A percentile compares a stretch with the other conserved stretches of the same genome.
Conservation (phyloP, 2,113 vertebrate species). For the Potamarius usumacintae region DNA sequence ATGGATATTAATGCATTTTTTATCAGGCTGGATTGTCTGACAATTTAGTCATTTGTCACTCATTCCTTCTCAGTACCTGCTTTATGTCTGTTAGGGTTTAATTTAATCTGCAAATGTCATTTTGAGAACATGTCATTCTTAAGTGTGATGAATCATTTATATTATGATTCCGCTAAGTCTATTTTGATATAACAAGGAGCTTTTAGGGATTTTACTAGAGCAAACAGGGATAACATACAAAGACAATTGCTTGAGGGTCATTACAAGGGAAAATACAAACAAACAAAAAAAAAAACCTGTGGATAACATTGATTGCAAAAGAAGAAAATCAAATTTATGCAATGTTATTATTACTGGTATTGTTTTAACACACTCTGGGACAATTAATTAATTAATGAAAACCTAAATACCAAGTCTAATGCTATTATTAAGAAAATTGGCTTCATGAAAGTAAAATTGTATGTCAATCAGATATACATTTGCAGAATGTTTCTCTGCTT, state of each 20-base stretch:
- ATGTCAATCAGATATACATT: slow-evolving; percentile 2
- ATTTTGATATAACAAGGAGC: neutral
- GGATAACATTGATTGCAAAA: neutral
- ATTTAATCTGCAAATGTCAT: slow-evolving; percentile 17
- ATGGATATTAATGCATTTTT: slow-evolving; percentile 14
- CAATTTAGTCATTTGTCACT: slow-evolving; percentile 13
- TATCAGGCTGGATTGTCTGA: neutral
- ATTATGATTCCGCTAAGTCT: neutral
- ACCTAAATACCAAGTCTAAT: neutral
- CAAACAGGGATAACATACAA: neutral
- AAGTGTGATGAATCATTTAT: neutral
- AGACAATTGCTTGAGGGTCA: neutral
- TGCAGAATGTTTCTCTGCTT: neutral
- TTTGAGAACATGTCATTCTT: neutral
- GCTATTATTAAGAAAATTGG: neutral
- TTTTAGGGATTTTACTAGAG: neutral
- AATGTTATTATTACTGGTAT: neutral
- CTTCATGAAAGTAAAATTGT: neutral
- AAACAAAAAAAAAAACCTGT: too few species aligned
- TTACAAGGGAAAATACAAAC: too few species aligned
- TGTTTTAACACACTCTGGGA: neutral
- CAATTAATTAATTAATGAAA: neutral
- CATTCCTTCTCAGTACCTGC: neutral
- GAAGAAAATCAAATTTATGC: neutral
- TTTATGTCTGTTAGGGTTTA: neutral